Evolutionary conservation across 2,888 invertebrate genomes (phyloP), one percentile per base, ranked within the genome.

Genomic region (Andrena haemorrhoa): DNA sequence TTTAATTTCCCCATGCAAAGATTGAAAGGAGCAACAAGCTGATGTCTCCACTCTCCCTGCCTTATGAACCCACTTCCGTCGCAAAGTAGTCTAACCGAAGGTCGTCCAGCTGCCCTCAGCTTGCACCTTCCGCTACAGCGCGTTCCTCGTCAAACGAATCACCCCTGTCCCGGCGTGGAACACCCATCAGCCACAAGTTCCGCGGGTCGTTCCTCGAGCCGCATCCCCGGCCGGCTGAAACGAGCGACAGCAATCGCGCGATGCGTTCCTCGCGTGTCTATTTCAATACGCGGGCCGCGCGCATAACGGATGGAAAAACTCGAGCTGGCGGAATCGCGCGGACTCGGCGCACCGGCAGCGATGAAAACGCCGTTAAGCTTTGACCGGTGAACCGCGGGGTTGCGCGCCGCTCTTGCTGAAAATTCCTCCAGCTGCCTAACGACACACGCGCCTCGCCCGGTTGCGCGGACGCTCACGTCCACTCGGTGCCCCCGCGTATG

Each of bases 401-500:
- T 26, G 71, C 66, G 77, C 85, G 56, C 69, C 64, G 72, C 70
- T 60, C 56, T 49, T 68, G 64, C 47, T 66, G 80, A 76, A 83
- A 85, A 80, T 85, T 76, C 85, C 72, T 83, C 75, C 56, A 60
- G 56, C 65, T 29, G 56, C 29, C 71, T 83, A 79, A 84, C 76
- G 74, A 74, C 79, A 47, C 65, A 20, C 51, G 31, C 75, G 60
- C 33, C 20, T 20, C 35, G 10, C 12, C 35, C 10, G 35, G 23
- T n/a, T 12, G 41, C 8, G 65, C 61, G 31, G n/a, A 72, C 60
- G 58, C 23, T 26, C 70, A 5, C 75, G 69, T n/a, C 82, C 84
- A 85, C 84, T 85, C 65, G 79, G 79, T 76, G 41, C 16, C 41
- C 65, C 77, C 78, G 66, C 86, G 86, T 85, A 85, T 82, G 87